phyloP scores from a whole-genome alignment of 2,113 vertebrate genomes.

The Trochalopteron elliotii region DNA sequence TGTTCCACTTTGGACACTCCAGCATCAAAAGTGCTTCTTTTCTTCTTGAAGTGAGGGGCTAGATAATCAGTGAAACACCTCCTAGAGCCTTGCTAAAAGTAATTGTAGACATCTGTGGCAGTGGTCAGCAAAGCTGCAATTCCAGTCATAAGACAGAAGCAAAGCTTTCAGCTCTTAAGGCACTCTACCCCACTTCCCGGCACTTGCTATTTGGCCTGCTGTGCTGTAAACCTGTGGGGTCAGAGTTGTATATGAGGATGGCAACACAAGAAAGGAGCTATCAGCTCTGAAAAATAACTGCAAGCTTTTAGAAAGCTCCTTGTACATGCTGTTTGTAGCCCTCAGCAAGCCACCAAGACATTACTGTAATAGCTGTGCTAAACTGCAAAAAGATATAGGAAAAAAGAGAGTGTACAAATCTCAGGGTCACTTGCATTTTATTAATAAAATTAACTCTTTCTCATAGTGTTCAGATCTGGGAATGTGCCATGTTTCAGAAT shows the following conservation, averaged over 20 bases:
- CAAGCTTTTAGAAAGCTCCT: neutral
- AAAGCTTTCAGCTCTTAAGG: neutral
- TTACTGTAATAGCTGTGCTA: neutral
- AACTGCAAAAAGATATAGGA: neutral
- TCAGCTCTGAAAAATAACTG: neutral
- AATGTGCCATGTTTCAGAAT: neutral
- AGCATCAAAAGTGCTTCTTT: neutral
- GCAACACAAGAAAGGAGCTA: neutral
- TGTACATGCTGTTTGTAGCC: neutral
- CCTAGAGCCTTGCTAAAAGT: neutral
- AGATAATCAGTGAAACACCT: neutral
- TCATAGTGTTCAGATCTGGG: neutral
- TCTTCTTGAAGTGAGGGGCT: neutral
- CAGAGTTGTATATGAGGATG: neutral
- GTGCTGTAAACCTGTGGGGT: fast-evolving
- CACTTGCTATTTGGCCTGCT: neutral
- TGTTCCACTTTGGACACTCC: neutral
- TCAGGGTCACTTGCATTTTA: neutral
- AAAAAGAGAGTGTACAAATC: neutral
- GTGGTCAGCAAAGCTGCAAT: neutral
- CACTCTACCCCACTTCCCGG: too few species aligned
- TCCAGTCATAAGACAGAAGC: neutral
- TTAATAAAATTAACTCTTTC: neutral
- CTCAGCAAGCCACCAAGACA: neutral
- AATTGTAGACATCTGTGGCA: neutral